Evolutionary conservation across 2,797 vertebrate genomes (phyloP), one percentile per base, ranked within the genome.

Genomic region (Tragelaphus eurycerus): DNA sequence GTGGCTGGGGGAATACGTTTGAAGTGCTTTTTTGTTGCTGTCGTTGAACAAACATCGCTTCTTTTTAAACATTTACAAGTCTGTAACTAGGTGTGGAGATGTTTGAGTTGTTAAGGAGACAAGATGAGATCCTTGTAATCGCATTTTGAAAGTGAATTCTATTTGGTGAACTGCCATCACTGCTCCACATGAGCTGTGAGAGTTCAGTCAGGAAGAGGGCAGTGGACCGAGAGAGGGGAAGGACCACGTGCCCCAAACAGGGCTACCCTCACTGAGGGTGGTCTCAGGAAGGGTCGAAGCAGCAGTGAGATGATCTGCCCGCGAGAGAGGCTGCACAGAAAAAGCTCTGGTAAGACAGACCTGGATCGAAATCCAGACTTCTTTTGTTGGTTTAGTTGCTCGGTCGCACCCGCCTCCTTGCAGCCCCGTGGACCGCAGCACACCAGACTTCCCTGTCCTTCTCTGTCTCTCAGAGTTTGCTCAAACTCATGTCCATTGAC

Each of bases 391-490:
- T 10, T n/a, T 23, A 38, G 67, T 38, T 38, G 34, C 34, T 38
- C 19, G 23, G 67, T 23, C 4, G 0, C 67, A 23, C 23, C 67
- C 0, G 10, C 12, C 34, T 38, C n/a, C 19, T 34, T 71, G 67
- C 19, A 38, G 1, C 10, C 67, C 34, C 34, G 2, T 38, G 34
- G 67, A 12, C 67, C 38, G 67, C 67, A 71, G 67, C 67, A 38
- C 67, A 12, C 67, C n/a, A 71, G 67, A 19, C 34, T 71, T 38
- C 34, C 19, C 34, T 23, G 67, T 38, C 67, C 67, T 71, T 21
- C 64, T 23, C 34, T 71, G 64, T 34, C 19, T 64, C 19, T 21
- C 67, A 71, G 19, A 71, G 19, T 38, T 38, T 34, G 19, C 34
- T 71, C 67, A 71, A 23, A 71, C 67, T 38, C n/a, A 34, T 0